Percentiles rank a stretch among this genome's conserved stretches.
Conservation (phyloP, 1,140 invertebrate species). For the Drosophila bocki region DNA sequence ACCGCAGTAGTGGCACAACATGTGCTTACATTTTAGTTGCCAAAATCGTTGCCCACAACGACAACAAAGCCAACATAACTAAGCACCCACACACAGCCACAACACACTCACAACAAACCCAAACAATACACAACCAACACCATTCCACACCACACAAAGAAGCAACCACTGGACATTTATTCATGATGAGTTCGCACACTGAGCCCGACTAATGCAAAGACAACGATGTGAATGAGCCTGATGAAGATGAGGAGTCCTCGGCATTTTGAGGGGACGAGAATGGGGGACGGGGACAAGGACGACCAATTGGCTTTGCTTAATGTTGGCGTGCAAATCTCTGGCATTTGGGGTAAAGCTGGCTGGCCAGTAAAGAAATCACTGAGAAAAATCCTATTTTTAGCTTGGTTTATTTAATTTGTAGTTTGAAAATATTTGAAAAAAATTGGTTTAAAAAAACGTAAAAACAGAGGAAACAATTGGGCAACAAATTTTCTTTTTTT, state of each 20-base stretch:
- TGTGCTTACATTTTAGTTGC: constrained; percentile 71
- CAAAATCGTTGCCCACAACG: constrained; percentile 54
- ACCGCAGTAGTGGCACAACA: constrained; percentile 42
- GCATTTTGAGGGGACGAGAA: not conserved
- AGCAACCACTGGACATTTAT: constrained; percentile 70
- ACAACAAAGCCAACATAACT: constrained; percentile 56
- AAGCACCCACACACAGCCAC: constrained; percentile 30
- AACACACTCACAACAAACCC: constrained; percentile 7
- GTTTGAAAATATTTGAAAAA: not conserved
- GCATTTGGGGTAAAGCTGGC: constrained; percentile 58
- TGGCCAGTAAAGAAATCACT: constrained; percentile 10
- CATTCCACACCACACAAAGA: constrained; percentile 18
- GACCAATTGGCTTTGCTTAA: constrained; percentile 81
- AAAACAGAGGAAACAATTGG: no score
- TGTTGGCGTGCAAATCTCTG: constrained; percentile 76
- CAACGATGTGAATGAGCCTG: constrained; percentile 53
- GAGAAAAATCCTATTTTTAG: not conserved
- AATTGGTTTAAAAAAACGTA: no score
- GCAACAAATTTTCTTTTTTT: no score
- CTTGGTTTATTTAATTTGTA: not conserved
- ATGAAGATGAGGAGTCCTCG: constrained; percentile 50
- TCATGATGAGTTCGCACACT: constrained; percentile 66
- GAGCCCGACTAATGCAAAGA: constrained; percentile 63
- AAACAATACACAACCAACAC: constrained; percentile 18
- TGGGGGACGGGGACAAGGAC: constrained; percentile 19